phyloP scores from a whole-genome alignment of 2,888 invertebrate genomes.

The Doris montereyensis region DNA sequence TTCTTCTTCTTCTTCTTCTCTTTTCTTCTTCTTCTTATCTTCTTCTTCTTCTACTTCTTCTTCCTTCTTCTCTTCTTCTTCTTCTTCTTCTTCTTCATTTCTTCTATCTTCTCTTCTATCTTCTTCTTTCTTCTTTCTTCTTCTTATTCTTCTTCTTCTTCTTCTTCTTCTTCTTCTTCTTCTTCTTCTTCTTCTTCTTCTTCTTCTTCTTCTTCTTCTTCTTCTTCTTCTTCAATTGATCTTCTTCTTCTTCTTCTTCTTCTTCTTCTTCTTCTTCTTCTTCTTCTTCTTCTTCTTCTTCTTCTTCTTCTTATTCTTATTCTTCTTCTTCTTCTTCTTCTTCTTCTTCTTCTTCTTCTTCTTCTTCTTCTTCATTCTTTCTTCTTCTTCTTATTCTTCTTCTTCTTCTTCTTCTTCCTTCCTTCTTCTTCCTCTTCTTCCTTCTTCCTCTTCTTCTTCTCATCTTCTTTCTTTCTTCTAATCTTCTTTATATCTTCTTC shows the following conservation, averaged over 20 bases:
- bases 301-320: background rate
- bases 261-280: background rate
- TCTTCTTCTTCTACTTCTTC: background rate
- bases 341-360: background rate
- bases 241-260: background rate
- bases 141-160: background rate
- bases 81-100: background rate
- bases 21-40: background rate
- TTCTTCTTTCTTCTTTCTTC: background rate
- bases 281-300: background rate
- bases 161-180: background rate
- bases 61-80: background rate
- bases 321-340: background rate
- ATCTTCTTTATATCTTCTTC: background rate
- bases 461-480: background rate
- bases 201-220: background rate
- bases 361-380: background rate
- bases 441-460: background rate
- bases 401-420: constrained; percentile 20
- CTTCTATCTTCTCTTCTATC: background rate
- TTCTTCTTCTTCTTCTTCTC: background rate
- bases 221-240: background rate
- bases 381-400: background rate
- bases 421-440: background rate
- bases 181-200: background rate